Conservation (phyloP, 1,140 invertebrate genomes). For the Temnothorax curvispinosus region DNA sequence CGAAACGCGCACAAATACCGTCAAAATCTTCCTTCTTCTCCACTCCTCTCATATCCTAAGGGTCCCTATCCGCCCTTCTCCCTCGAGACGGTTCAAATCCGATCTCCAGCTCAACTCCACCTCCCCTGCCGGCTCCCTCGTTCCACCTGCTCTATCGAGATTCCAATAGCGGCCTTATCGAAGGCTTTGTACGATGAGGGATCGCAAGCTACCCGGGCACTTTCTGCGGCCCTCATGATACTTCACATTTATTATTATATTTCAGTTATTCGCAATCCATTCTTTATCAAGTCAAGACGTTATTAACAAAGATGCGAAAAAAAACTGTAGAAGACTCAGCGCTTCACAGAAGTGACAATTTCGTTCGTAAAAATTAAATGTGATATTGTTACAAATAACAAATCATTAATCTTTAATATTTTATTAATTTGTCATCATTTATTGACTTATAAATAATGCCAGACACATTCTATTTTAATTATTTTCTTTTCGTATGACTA, state of each 20-base stretch:
- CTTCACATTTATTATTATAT: constrained; percentile 84
- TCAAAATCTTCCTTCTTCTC: constrained; percentile 55
- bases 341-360: not conserved
- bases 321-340: not conserved
- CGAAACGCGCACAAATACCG: constrained; percentile 57
- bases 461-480: not conserved
- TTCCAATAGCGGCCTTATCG: constrained; percentile 84
- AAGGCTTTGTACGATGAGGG: constrained; percentile 83
- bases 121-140: not conserved
- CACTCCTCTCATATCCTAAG: constrained; percentile 47
- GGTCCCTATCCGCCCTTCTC: constrained; percentile 66
- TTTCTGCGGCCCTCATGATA: constrained; percentile 79
- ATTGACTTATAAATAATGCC: not conserved
- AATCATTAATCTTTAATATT: not conserved
- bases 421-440: not conserved
- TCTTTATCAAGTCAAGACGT: constrained; percentile 69
- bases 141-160: constrained; percentile 78
- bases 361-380: not conserved
- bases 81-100: constrained; percentile 80
- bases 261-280: constrained; percentile 79
- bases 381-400: not conserved
- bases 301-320: constrained; percentile 65
- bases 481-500: not conserved
- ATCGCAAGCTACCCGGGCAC: constrained; percentile 78
- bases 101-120: constrained; percentile 75